Evolutionary conservation across 92 coral and sea anemone genomes (phyloP).

Genomic region (Diadumene lineata): DNA sequence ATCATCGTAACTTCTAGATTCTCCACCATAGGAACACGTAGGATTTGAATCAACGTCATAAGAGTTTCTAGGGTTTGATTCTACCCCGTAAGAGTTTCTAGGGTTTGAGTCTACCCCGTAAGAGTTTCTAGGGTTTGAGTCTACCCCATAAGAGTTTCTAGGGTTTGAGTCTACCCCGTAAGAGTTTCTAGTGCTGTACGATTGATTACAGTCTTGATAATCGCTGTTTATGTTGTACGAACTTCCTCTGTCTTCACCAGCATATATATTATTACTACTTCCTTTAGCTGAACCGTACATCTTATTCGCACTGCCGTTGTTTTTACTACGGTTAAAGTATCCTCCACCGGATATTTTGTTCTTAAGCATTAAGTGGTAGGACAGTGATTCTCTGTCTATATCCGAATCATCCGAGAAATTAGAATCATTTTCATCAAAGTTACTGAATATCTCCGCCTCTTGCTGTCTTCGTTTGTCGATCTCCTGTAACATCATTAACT

Average conservation of each 20-base stretch:
- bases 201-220: neutral
- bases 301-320: slow-evolving; percentile 5
- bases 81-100: too few species aligned
- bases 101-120: too few species aligned
- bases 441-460: slow-evolving; percentile 10
- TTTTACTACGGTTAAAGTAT: neutral
- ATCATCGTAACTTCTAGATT: neutral
- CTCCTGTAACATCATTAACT: slow-evolving; percentile 23
- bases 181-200: neutral
- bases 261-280: neutral
- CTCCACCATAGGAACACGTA: neutral
- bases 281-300: slow-evolving; percentile 8
- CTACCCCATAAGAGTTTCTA: too few species aligned
- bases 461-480: slow-evolving; percentile 32
- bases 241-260: slow-evolving; percentile 11
- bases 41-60: too few species aligned
- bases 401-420: slow-evolving; percentile 36
- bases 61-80: too few species aligned
- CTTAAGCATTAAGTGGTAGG: slow-evolving; percentile 27
- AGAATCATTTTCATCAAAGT: slow-evolving; percentile 22
- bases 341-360: slow-evolving; percentile 24
- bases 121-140: too few species aligned
- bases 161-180: neutral
- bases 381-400: slow-evolving; percentile 33
- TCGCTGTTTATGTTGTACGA: neutral